Percentiles rank a stretch among this genome's conserved stretches.
phyloP scores from a whole-genome alignment of 2,797 vertebrate species.

The Cossypha dichroa region DNA sequence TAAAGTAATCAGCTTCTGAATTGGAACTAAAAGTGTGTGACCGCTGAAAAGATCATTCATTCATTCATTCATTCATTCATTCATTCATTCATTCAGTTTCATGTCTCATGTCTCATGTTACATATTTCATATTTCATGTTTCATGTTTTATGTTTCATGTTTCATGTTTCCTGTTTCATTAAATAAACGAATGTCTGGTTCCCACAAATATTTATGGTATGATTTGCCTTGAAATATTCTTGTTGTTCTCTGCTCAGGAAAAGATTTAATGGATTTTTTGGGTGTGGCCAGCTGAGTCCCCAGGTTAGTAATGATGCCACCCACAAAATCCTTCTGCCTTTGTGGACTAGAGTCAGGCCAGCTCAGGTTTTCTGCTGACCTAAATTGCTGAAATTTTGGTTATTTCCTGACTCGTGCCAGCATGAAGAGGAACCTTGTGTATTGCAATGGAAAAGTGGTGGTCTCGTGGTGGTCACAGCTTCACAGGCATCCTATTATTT shows the following conservation, averaged over 20 bases:
- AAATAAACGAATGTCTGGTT: neutral
- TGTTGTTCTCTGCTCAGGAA: neutral
- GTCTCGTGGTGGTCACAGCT: neutral
- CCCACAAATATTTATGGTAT: neutral
- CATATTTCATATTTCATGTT: neutral
- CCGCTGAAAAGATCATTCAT: neutral
- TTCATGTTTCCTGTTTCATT: neutral
- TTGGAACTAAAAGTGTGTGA: neutral
- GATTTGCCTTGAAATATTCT: neutral
- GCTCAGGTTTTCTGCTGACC: neutral
- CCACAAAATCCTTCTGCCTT: neutral
- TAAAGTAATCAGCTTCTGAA: neutral
- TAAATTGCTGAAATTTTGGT: neutral
- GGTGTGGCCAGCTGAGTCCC: neutral
- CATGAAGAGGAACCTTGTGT: neutral
- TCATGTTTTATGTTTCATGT: neutral
- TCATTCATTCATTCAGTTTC: neutral
- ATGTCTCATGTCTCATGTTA: neutral
- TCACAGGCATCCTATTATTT: neutral
- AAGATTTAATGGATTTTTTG: neutral
- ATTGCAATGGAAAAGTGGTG: neutral
- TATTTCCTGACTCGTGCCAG: neutral
- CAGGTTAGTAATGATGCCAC: neutral
- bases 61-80: neutral
- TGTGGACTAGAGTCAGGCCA: neutral